phyloP scores from a whole-genome alignment of 2,113 vertebrate genomes.

The Podarcis muralis region DNA sequence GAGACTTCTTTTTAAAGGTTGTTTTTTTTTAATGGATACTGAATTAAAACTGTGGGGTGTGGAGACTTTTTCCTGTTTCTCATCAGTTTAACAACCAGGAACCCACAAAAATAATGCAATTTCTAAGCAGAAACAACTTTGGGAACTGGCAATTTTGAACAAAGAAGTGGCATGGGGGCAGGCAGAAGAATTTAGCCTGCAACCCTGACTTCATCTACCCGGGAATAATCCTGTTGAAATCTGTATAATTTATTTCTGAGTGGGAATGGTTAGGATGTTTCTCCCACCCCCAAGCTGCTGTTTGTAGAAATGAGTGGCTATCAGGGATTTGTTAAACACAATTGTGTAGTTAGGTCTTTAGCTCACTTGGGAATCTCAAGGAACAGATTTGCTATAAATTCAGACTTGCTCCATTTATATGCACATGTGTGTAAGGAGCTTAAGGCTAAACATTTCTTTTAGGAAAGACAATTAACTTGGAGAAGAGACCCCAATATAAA shows the following conservation, averaged over 20 bases:
- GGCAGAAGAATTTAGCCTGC: too few relatives aligned
- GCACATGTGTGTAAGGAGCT: rapidly evolving
- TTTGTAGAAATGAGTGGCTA: background rate
- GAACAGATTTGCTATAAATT: background rate
- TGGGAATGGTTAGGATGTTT: too few relatives aligned
- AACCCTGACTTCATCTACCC: too few relatives aligned
- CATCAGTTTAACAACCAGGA: background rate
- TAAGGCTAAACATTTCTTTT: rapidly evolving
- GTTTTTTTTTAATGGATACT: background rate
- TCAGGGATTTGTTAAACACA: background rate
- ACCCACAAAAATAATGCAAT: background rate
- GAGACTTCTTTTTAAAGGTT: too few relatives aligned
- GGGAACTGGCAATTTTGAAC: background rate
- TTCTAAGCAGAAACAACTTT: background rate
- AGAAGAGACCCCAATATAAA: background rate
- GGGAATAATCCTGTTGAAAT: too few relatives aligned
- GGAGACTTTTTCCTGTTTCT: too few relatives aligned
- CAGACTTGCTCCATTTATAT: background rate
- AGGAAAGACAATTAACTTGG: background rate
- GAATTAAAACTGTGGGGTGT: background rate
- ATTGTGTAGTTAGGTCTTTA: background rate
- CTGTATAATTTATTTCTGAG: too few relatives aligned
- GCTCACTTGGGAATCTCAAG: background rate
- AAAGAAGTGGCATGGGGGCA: too few relatives aligned
- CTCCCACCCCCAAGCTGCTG: background rate